Evolutionary conservation across 2,797 vertebrate genomes (phyloP).

Genomic region (Euthynnus affinis): DNA sequence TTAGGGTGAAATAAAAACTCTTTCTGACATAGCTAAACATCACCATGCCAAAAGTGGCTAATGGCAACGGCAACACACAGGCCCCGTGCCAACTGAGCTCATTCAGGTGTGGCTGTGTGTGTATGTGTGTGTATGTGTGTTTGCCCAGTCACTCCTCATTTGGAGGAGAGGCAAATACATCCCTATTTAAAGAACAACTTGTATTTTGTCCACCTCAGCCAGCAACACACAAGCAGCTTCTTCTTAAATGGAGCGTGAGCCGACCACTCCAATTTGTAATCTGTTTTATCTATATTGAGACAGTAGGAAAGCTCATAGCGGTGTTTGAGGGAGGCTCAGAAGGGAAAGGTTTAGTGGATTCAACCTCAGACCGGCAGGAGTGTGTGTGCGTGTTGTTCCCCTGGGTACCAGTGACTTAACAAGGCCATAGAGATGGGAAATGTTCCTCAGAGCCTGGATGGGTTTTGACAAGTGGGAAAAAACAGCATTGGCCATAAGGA

Average conservation of each 20-base stretch:
- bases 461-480: constrained; percentile 75
- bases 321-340: constrained; percentile 53
- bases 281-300: constrained; percentile 62
- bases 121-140: constrained; percentile 60
- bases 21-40: constrained; percentile 67
- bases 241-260: constrained; percentile 30
- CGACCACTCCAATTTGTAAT: constrained; percentile 56
- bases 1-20: constrained; percentile 43
- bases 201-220: constrained; percentile 65
- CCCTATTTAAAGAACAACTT: constrained; percentile 78
- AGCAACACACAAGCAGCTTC: constrained; percentile 56
- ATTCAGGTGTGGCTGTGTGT: constrained; percentile 74
- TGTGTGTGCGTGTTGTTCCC: constrained; percentile 44
- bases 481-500: constrained; percentile 59
- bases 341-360: constrained; percentile 57
- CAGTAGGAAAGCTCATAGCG: constrained; percentile 55
- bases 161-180: constrained; percentile 76
- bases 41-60: constrained; percentile 53
- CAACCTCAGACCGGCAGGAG: constrained; percentile 59
- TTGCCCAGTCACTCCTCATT: constrained; percentile 84
- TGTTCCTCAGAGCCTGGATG: constrained; percentile 69
- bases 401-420: constrained; percentile 64
- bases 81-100: constrained; percentile 76
- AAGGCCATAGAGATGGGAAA: constrained; percentile 72
- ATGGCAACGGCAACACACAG: constrained; percentile 53